These are phyloP conservation scores for Loxodonta africana DNA, from an alignment of 2,113 vertebrate genomes.

Conservation along the genomic window DNA sequence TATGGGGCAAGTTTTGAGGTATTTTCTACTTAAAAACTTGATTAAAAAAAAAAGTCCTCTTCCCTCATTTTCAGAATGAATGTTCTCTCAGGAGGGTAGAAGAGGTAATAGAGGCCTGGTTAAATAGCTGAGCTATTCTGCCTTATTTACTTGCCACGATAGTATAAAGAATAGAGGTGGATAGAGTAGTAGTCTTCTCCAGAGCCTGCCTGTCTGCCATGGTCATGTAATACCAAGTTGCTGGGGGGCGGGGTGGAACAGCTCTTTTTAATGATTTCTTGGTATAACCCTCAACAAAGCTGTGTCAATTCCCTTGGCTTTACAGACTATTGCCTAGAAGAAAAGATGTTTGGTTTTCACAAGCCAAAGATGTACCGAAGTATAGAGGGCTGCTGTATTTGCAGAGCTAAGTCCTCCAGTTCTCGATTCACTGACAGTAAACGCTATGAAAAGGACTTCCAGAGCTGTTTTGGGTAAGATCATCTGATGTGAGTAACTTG, in stretches of 20 bases:
- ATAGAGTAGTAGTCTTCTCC: background rate
- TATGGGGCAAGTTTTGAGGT: background rate
- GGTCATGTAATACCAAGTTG: background rate
- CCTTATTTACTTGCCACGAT: background rate
- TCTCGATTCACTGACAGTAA: conserved; percentile 99
- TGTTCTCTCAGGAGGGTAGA: background rate
- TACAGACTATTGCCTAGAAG: conserved; percentile 82
- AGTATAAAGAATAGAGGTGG: background rate
- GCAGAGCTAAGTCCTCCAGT: conserved; percentile 98
- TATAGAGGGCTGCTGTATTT: conserved; percentile 99
- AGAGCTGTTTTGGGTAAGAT: conserved; percentile 98
- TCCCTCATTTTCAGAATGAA: background rate
- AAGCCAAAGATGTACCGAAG: conserved; percentile 99
- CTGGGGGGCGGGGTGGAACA: background rate
- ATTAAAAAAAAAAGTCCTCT: background rate
- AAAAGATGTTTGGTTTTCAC: conserved; percentile 99
- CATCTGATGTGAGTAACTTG: background rate
- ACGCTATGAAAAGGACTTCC: conserved; percentile 99
- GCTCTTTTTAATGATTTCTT: conserved; percentile 42
- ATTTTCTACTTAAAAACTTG: conserved; percentile 29
- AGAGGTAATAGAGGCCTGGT: background rate
- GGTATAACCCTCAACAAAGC: conserved; percentile 58
- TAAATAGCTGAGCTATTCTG: background rate
- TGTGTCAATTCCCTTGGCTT: conserved; percentile 79
- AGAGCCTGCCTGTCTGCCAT: background rate